phyloP scores from a whole-genome alignment of 2,888 invertebrate species.

The Drosophila nigricruria region DNA sequence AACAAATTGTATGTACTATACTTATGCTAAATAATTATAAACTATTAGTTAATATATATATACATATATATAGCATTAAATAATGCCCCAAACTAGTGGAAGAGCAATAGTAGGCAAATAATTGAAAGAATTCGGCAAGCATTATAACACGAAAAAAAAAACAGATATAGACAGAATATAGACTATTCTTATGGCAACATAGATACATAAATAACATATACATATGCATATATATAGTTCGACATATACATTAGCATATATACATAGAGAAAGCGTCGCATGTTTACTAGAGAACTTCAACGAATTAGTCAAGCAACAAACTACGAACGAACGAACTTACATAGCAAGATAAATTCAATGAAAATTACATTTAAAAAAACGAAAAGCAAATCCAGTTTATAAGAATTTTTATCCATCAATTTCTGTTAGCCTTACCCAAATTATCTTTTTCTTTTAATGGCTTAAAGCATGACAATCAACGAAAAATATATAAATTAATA shows the following conservation, averaged over 20 bases:
- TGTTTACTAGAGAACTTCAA: constrained; percentile 71
- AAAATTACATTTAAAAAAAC: constrained; percentile 11
- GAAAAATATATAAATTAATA: constrained; percentile 47
- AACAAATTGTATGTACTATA: constrained; percentile 34
- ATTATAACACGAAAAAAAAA: constrained; percentile 13
- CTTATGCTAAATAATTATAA: constrained; percentile 35
- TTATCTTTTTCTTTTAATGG: constrained; percentile 52
- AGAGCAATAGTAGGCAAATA: constrained; percentile 37
- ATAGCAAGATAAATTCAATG: constrained; percentile 26
- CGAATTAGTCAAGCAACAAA: constrained; percentile 68
- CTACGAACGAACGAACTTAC: constrained; percentile 69
- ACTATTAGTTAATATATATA: constrained; percentile 29
- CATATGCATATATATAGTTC: constrained; percentile 36
- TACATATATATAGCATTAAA: constrained; percentile 20
- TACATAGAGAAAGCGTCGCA: constrained; percentile 51
- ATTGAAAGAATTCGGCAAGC: constrained; percentile 35
- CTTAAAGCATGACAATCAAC: constrained; percentile 78
- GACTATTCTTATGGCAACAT: constrained; percentile 39
- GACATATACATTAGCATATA: constrained; percentile 38
- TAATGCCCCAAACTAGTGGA: constrained; percentile 34
- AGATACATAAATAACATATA: constrained; percentile 37
- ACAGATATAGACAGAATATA: constrained; percentile 23
- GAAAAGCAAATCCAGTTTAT: constrained; percentile 21
- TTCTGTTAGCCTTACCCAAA: constrained; percentile 19
- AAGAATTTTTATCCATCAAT: constrained; percentile 24